Base-by-base conservation (phyloP, 2,113 vertebrate species). In the Vidua macroura region DNA sequence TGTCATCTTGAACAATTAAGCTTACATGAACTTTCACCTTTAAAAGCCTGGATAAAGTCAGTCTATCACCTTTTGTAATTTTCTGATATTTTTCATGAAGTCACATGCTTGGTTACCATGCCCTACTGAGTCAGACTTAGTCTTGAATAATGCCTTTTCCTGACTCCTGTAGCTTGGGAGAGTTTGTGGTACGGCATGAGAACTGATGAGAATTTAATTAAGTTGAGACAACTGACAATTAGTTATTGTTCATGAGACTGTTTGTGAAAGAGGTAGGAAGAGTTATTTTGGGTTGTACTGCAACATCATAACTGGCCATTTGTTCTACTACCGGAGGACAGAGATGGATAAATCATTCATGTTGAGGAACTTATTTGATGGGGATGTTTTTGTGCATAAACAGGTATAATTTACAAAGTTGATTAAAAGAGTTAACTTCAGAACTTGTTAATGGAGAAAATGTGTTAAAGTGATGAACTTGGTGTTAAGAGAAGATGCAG, bases 271-370 rank as follows among this genome's bases (percentile, higher is more conserved):
- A 27, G 76, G 81, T 87, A 31, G 72, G 82, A 96, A 90, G 92
- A 97, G 93, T 88, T 97, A 96, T 97, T 97, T 96, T 95, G 95
- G 92, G 84, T 92, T 95, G 62, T 68, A 81, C 51, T 70, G 48
- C 62, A 84, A 94, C 95, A 97, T 98, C 94, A 92, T 96, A 97
- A 95, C 75, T 88, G 51, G 69, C 90, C 46, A 76, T 92, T 83
- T 91, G 82, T 92, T 96, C 83, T 84, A 2, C 41, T 81, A 90
- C 70, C 94, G 81, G 46, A 94, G 83, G 93, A 76, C 85, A 97
- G 56, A 91, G 37, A 75, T 30, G 18, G n/a, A 35, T 27, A 86
- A 82, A 79, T 64, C 15, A 17, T 58, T 91, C 44, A 30, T 37
- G 39, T 11, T 46, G 53, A 79, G 33, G 46, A 89, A 69, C 8